Evolutionary conservation across 2,888 invertebrate species (phyloP).

Genomic region (Scaptomyza cyrtandrae): DNA sequence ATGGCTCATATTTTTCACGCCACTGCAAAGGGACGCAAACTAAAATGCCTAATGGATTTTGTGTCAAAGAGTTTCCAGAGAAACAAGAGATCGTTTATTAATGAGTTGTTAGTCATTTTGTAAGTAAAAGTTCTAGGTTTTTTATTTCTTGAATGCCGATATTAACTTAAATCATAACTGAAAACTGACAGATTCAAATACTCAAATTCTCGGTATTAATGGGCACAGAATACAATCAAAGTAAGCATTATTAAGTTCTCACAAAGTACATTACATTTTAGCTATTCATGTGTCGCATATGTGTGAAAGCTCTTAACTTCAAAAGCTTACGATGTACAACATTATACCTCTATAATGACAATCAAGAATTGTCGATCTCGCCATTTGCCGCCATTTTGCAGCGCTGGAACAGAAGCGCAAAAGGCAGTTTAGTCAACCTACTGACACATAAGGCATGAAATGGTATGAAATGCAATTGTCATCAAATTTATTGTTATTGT

Average conservation of each 20-base stretch:
- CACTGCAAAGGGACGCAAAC: constrained; percentile 19
- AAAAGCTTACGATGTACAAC: constrained; percentile 4
- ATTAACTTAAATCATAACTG: no score
- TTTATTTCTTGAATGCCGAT: no score
- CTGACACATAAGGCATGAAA: constrained; percentile 71
- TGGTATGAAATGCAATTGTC: constrained; percentile 72
- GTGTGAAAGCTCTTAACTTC: constrained; percentile 2
- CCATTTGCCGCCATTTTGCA: constrained; percentile 57
- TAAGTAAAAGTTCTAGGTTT: no score
- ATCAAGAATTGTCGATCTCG: constrained; percentile 28
- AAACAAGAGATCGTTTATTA: constrained; percentile 29
- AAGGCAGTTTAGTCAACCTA: constrained; percentile 65
- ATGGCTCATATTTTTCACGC: constrained; percentile 72
- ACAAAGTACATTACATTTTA: no score
- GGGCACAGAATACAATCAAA: no score
- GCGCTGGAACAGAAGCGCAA: constrained; percentile 10
- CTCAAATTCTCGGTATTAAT: not conserved
- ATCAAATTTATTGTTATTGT: constrained; percentile 77
- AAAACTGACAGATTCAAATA: not conserved
- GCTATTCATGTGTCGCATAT: not conserved
- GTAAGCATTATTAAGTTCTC: not conserved
- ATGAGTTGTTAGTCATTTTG: not conserved
- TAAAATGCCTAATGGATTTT: constrained; percentile 54
- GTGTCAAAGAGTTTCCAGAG: constrained; percentile 30
- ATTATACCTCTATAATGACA: constrained; percentile 7